These are phyloP conservation scores for Druceiella hillmani DNA, from an alignment of 2,888 invertebrate genomes.

Conservation along the genomic window DNA sequence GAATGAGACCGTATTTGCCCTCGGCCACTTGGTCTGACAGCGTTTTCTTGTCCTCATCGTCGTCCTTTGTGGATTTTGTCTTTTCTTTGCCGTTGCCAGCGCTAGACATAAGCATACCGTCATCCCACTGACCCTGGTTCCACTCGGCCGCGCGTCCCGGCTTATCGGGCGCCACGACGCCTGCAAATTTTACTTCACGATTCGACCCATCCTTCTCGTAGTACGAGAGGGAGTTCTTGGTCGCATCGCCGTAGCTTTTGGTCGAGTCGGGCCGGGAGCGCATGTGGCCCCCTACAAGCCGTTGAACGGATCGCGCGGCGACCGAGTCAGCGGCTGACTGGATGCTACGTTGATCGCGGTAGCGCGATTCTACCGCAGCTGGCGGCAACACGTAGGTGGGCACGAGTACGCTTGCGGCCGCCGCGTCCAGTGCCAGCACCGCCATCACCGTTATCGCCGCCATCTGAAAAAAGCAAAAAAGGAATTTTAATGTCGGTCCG, in stretches of 20 bases:
- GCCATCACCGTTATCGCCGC: slow-evolving; percentile 45
- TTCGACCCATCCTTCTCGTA: slow-evolving; percentile 36
- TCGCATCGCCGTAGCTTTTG: slow-evolving; percentile 37
- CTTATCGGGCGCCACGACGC: slow-evolving; percentile 40
- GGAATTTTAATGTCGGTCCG: no score
- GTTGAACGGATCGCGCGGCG: slow-evolving; percentile 53
- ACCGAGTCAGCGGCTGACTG: slow-evolving; percentile 33
- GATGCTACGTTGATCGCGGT: slow-evolving; percentile 48
- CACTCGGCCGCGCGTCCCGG: slow-evolving; percentile 47
- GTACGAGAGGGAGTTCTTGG: slow-evolving; percentile 40
- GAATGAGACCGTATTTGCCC: slow-evolving; percentile 85
- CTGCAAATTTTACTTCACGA: slow-evolving; percentile 35
- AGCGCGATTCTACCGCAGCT: slow-evolving; percentile 37
- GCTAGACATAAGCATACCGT: slow-evolving; percentile 62
- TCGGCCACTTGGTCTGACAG: slow-evolving; percentile 86
- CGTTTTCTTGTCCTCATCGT: slow-evolving; percentile 75
- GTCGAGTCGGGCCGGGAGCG: slow-evolving; percentile 43
- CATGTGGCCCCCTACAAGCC: slow-evolving; percentile 65
- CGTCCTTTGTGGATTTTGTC: slow-evolving; percentile 37
- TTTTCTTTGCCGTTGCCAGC: slow-evolving; percentile 62
- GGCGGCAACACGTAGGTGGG: slow-evolving; percentile 51
- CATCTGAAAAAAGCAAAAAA: slow-evolving; percentile 54
- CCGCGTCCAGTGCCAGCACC: slow-evolving; percentile 36
- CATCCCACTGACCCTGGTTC: slow-evolving; percentile 57
- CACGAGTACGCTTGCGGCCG: slow-evolving; percentile 44